Base-by-base conservation (phyloP, 1,140 invertebrate genomes). In the Parapsyche elsis region DNA sequence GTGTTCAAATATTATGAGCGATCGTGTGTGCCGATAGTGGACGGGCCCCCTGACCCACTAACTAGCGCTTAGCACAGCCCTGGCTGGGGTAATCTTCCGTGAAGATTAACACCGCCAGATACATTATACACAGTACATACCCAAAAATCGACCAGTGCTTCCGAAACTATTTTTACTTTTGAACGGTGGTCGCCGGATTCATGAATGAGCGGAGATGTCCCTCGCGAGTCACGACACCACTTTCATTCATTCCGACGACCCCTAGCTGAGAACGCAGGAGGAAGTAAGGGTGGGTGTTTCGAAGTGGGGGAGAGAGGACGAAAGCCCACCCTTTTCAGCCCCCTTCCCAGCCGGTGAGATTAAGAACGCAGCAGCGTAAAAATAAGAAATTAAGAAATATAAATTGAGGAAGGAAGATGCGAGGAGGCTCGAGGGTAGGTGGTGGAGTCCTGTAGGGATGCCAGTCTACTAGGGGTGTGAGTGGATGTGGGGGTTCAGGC, bases 1-100 rank as follows among this genome's bases (percentile, higher is more conserved):
- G 70, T 78, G 71, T 75, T 78, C 78, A 78, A 64, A 81, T 67
- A 81, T 81, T 78, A 81, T 81, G 78, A 78, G 71, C 78, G 80
- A 81, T 81, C 53, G 24, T 74, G 77, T 79, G 45, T 45, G 64
- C 46, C 44, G 80, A 81, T 81, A 81, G 26, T 23, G 64, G 64
- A n/a, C n/a, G 21, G 64, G 64, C 64, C 64, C 64, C 21, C 21
- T 67, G 21, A 67, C 64, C 64, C 64, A 67, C 64, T 67, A 38
- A n/a, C n/a, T 7, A 38, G 30, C 5, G 64, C 21, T 23, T 24
- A 24, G 24, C 9, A 23, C 12, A 19, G n/a, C 21, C n/a, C 16
- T 61, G 79, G 23, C 74, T 46, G 71, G 46, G 80, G 76, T 81
- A 81, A 81, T 81, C 80, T 81, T 45, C 76, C 76, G 80, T 76